Conservation (phyloP, 2,888 invertebrate species). For the Salticus scenicus region DNA sequence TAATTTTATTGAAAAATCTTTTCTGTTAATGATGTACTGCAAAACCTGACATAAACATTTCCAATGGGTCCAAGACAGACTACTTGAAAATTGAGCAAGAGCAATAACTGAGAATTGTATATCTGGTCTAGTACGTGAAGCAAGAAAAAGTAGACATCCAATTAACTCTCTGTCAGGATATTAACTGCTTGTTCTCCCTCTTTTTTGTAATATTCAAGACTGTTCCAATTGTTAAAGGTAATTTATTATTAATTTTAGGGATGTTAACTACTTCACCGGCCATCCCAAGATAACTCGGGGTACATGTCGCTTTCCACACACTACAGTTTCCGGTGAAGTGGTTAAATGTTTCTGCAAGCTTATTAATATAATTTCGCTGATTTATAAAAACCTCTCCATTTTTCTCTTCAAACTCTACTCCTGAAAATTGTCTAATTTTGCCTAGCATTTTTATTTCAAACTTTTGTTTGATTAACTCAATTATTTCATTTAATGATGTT, state of each 20-base stretch:
- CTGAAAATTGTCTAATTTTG: neutral
- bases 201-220: neutral
- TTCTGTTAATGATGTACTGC: neutral
- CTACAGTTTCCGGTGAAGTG: too few species aligned
- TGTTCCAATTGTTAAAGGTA: neutral
- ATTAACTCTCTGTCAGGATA: neutral
- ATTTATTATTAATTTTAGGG: neutral
- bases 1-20: neutral
- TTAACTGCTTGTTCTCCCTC: neutral
- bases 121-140: neutral
- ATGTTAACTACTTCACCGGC: too few species aligned
- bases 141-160: slow-evolving; percentile 3
- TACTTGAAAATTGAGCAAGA: neutral
- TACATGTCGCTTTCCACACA: too few species aligned
- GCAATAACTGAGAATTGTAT: neutral
- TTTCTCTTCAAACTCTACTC: neutral
- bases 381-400: neutral
- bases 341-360: too few species aligned
- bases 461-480: neutral
- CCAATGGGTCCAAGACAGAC: neutral
- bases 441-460: neutral
- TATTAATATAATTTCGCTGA: neutral
- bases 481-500: neutral
- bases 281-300: too few species aligned
- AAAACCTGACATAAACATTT: neutral